Percentiles rank a stretch among this genome's conserved stretches.
Conservation (phyloP, 2,113 vertebrate species). For the Dasyurus viverrinus region DNA sequence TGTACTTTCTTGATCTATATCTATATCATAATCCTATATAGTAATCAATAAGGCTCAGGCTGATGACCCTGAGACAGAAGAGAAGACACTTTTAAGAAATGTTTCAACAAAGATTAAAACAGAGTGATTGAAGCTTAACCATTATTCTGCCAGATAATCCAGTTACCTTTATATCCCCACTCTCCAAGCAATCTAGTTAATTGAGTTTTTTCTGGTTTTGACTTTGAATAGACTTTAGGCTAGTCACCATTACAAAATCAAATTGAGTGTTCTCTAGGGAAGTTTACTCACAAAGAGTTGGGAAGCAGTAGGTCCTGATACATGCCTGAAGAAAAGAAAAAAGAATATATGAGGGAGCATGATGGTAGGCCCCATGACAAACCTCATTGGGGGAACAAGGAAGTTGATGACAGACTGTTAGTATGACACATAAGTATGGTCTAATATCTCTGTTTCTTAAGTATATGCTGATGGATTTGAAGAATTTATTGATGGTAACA, state of each 20-base stretch:
- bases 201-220: not conserved
- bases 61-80: not conserved
- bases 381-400: not conserved
- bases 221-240: not conserved
- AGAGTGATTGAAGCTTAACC: not conserved
- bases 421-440: not conserved
- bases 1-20: not conserved
- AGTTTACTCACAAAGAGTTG: not conserved
- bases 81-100: not conserved
- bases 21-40: not conserved
- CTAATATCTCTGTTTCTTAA: constrained; percentile 26
- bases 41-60: not conserved
- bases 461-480: not conserved
- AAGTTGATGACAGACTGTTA: not conserved
- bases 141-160: not conserved
- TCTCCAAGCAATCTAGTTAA: not conserved
- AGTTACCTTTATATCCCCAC: not conserved
- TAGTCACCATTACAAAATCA: not conserved
- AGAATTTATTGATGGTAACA: not conserved
- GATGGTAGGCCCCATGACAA: not conserved
- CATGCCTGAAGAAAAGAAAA: not conserved
- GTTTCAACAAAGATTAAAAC: not conserved
- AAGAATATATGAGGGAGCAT: not conserved
- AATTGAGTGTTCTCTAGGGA: not conserved
- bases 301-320: not conserved